Evolutionary conservation across 1,140 invertebrate genomes (phyloP).

Genomic region (Hypothenemus hampei): DNA sequence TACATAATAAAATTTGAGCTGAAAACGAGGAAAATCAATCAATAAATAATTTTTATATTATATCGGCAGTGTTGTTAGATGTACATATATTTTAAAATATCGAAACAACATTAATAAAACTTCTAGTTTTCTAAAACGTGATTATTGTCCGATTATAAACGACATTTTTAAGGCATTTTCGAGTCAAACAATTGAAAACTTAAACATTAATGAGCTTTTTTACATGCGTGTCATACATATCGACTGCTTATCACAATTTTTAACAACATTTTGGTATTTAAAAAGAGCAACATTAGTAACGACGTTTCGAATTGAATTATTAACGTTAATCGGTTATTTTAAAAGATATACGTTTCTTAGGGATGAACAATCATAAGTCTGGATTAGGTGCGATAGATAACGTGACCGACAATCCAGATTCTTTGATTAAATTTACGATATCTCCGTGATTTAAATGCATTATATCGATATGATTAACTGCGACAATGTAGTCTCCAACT

Average conservation of each 20-base stretch:
- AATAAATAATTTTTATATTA: no score
- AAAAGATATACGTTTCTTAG: no score
- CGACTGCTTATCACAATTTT: slow-evolving; percentile 10
- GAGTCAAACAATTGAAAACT: no score
- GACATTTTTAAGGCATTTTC: no score
- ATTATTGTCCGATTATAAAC: no score
- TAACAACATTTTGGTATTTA: slow-evolving; percentile 14
- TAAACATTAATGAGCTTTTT: no score
- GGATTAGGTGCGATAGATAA: slow-evolving; percentile 72
- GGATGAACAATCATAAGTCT: slow-evolving; percentile 39
- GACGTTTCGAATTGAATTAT: slow-evolving; percentile 5
- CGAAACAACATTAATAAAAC: no score
- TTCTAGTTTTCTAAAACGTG: no score
- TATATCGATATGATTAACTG: slow-evolving; percentile 92
- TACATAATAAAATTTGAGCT: no score
- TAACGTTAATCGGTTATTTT: slow-evolving; percentile 3
- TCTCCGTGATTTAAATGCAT: slow-evolving; percentile 91
- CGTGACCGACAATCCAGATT: slow-evolving; percentile 86
- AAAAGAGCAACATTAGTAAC: slow-evolving; percentile 9
- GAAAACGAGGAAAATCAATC: no score
- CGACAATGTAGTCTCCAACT: slow-evolving; percentile 93
- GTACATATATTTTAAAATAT: no score
- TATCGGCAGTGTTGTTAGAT: no score
- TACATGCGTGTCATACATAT: slow-evolving; percentile 10
- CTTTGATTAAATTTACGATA: slow-evolving; percentile 91